A percentile compares a stretch with the other conserved stretches of the same genome.
phyloP scores from a whole-genome alignment of 2,888 invertebrate species.

The Carpatolechia fugitivella region DNA sequence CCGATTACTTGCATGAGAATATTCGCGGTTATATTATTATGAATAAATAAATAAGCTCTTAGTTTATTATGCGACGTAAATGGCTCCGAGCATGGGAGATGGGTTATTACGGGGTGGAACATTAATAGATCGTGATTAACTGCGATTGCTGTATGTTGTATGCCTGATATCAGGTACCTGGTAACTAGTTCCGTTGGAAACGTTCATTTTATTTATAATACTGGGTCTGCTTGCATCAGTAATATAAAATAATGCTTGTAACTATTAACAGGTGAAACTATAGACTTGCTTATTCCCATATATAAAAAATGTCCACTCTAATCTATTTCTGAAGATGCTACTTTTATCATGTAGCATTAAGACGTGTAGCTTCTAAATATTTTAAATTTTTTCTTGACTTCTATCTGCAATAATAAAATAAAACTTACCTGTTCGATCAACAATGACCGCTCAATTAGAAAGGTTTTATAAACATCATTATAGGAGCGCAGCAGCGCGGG shows the following conservation, averaged over 20 bases:
- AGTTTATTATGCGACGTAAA: slow-evolving; percentile 43
- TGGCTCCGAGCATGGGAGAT: slow-evolving; percentile 31
- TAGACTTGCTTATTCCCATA: no score
- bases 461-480: slow-evolving; percentile 43
- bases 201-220: slow-evolving; percentile 2
- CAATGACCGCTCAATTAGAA: slow-evolving; percentile 42
- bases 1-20: slow-evolving; percentile 46
- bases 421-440: slow-evolving; percentile 30
- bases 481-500: slow-evolving; percentile 13
- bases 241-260: neutral
- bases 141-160: slow-evolving; percentile 20
- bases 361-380: no score
- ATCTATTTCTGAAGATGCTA: no score
- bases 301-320: no score
- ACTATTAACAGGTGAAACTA: neutral
- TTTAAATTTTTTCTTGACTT: no score
- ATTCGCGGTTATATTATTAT: slow-evolving; percentile 47
- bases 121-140: slow-evolving; percentile 32
- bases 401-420: neutral
- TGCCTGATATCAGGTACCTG: neutral
- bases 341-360: no score
- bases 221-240: neutral
- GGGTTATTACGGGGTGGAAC: slow-evolving; percentile 30
- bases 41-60: slow-evolving; percentile 50
- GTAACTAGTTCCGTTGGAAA: neutral